Evolutionary conservation across 2,797 vertebrate species (phyloP), one percentile per base, ranked within the genome.

Genomic region (Avahi laniger): DNA sequence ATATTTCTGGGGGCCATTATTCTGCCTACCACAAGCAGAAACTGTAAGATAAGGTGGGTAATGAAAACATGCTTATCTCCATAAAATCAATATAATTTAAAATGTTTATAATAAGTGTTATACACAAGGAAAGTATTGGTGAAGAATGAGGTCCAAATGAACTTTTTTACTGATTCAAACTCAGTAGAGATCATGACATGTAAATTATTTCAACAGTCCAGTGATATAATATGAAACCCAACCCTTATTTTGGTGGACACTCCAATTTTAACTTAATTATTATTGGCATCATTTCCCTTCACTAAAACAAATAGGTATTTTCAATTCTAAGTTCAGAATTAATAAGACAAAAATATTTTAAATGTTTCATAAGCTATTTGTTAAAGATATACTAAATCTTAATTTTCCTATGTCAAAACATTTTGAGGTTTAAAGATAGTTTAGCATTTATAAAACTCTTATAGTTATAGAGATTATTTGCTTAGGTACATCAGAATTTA

Each of bases 251-350:
- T 38, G 17, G 8, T 18, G 12, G 17, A 46, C 85, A 67, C 9
- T 52, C 20, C 69, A 95, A 43, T 86, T 89, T 61, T 61, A 59
- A 59, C 26, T 59, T 59, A 59, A 59, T 59, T 28, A 28, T 59
- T 86, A 14, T 50, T 50, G 24, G 18, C 10, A 79, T 20, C 24
- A 26, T 57, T 89, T 89, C 70, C 14, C 28, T 91, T 78, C 26
- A 84, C 24, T 81, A 78, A 90, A 81, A 87, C 69, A 95, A 85
- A 80, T 0, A 46, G 4, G 17, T 57, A 72, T 84, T 97, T 96
- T 57, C 69, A 90, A 84, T 61, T 76, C 28, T 81, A 91, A 94
- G 8, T 73, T 88, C n/a, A 85, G 93, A 96, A 93, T 38, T 59
- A 69, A 30, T 38, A 76, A 61, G 20, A 87, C 65, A 84, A 48